Conservation (phyloP, 1,140 invertebrate species). For the Diplogasteroides magnus region DNA sequence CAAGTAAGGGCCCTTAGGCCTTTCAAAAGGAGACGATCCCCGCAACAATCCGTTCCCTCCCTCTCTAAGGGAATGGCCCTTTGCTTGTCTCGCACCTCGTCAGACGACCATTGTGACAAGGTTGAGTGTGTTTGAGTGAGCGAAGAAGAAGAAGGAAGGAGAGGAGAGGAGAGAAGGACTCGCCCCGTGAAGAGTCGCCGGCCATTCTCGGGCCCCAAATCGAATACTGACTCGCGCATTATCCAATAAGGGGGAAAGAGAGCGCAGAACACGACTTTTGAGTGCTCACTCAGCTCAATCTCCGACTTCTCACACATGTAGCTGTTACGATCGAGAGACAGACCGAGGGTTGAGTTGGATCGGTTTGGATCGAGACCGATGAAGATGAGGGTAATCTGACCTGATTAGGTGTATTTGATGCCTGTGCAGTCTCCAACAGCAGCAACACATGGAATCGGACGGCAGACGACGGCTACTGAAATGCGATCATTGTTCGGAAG, state of each 20-base stretch:
- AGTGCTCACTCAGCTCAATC: constrained; percentile 1
- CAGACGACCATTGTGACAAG: too few species aligned
- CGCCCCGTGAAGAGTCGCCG: not conserved
- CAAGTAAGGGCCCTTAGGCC: too few species aligned
- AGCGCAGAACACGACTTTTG: too few species aligned
- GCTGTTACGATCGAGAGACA: constrained; percentile 5
- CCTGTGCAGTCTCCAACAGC: constrained; percentile 38
- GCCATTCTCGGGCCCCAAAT: not conserved
- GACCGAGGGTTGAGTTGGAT: too few species aligned
- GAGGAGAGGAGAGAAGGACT: not conserved
- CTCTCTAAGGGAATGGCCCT: too few species aligned
- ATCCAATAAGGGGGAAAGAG: not conserved
- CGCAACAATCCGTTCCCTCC: too few species aligned
- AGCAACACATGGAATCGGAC: constrained; percentile 23
- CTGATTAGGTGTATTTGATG: constrained; percentile 48
- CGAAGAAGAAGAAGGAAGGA: too few species aligned
- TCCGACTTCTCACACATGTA: not conserved
- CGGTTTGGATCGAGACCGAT: too few species aligned
- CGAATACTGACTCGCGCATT: not conserved
- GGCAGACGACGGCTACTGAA: not conserved
- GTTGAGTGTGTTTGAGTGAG: too few species aligned
- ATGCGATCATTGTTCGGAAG: too few species aligned
- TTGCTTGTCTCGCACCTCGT: too few species aligned
- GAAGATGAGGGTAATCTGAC: constrained; percentile 25
- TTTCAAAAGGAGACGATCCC: too few species aligned